Conservation (phyloP, 2,113 vertebrate genomes). For the Saccopteryx bilineata region DNA sequence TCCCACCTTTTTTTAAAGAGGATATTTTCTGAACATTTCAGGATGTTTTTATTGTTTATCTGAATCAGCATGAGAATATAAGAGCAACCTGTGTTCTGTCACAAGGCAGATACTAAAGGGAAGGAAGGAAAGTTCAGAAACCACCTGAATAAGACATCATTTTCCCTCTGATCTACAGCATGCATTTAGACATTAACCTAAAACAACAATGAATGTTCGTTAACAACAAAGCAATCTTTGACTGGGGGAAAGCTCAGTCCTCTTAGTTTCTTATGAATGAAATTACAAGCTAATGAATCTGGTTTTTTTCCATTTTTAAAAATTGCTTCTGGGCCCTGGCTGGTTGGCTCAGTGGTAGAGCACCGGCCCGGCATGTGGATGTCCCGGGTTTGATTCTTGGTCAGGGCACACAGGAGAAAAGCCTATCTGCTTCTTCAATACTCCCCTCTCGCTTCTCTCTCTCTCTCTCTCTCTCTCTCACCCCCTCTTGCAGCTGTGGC, state of each 20-base stretch:
- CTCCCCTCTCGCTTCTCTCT: too few relatives aligned
- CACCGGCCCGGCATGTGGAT: too few relatives aligned
- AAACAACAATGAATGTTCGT: neutral
- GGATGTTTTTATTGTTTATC: conserved; percentile 66
- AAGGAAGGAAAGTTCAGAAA: neutral
- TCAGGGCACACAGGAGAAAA: too few relatives aligned
- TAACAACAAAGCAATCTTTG: neutral
- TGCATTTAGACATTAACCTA: conserved; percentile 59
- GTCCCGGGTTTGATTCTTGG: too few relatives aligned
- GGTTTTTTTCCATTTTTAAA: neutral
- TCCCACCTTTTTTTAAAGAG: neutral
- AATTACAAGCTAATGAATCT: neutral
- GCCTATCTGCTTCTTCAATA: too few relatives aligned
- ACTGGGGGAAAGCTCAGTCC: neutral
- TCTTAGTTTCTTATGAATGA: neutral
- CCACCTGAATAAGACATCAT: neutral
- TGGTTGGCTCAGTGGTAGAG: too few relatives aligned
- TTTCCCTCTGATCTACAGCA: conserved; percentile 52
- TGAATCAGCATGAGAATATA: conserved; percentile 69
- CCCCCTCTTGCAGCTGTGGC: too few relatives aligned
- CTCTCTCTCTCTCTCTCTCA: too few relatives aligned
- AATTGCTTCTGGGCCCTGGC: too few relatives aligned
- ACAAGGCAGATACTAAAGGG: neutral
- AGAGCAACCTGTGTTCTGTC: conserved; percentile 23
- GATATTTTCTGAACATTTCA: conserved; percentile 57